Conservation (phyloP, 2,797 vertebrate species). For the Serranus cabrilla region DNA sequence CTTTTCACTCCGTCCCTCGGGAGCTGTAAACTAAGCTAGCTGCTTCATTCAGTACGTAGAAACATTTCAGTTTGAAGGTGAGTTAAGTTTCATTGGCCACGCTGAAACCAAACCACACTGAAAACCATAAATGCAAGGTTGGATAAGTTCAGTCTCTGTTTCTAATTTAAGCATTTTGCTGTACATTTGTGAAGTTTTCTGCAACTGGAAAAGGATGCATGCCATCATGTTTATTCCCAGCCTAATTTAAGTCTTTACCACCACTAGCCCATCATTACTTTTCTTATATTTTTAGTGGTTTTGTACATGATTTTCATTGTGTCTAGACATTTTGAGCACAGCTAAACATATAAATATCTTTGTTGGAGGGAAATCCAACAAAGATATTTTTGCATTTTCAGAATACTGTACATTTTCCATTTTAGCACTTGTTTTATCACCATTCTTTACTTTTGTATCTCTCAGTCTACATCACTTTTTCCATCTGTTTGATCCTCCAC, state of each 20-base stretch:
- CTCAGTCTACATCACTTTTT: constrained; percentile 47
- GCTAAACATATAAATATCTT: too few relatives aligned
- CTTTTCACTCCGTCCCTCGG: constrained; percentile 10
- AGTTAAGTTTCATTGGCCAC: constrained; percentile 68
- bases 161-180: constrained; percentile 47
- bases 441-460: neutral
- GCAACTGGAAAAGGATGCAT: constrained; percentile 8
- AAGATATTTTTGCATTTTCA: constrained; percentile 10
- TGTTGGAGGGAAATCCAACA: neutral
- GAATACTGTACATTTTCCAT: constrained; percentile 38
- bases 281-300: constrained; percentile 11
- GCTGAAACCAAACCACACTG: constrained; percentile 63
- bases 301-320: constrained; percentile 2
- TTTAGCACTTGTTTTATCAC: constrained; percentile 8
- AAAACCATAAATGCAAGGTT: constrained; percentile 54
- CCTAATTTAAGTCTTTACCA: constrained; percentile 19
- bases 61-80: constrained; percentile 62
- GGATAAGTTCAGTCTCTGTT: constrained; percentile 26
- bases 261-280: neutral
- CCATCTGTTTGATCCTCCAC: constrained; percentile 58
- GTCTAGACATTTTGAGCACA: neutral
- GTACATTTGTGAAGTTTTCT: constrained; percentile 11
- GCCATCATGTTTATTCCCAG: constrained; percentile 21
- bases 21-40: constrained; percentile 56
- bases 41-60: constrained; percentile 48